Evolutionary conservation across 2,797 vertebrate species (phyloP), one percentile per base, ranked within the genome.

Genomic region (Pteronotus mesoamericanus): DNA sequence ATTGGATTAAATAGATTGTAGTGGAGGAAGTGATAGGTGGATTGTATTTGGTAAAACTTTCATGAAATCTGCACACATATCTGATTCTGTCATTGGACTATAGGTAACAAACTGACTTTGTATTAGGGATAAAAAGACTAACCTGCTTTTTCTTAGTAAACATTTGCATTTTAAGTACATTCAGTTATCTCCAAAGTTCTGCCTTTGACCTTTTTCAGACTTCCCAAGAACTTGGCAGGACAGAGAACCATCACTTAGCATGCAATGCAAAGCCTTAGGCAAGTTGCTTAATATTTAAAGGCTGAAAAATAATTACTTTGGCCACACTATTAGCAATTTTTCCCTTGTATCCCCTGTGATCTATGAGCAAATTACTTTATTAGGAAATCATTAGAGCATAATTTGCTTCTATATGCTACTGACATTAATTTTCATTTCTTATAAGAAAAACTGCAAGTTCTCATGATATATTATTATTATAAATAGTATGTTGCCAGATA

Each of bases 361-460:
- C 98, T 97, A 98, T 98, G 98, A 98, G 98, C 97, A 98, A 98
- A 99, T 98, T 98, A 98, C 97, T 98, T 98, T 98, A 98, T 98
- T 98, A 98, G 97, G 97, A 98, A 98, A 98, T 98, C 98, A 98
- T 98, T 98, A 98, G 97, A 98, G 95, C 92, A 97, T 98, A 98
- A 98, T 98, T 98, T 98, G 94, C 97, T 98, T 98, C 96, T 98
- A 95, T 98, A 96, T 96, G 96, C 80, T 97, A 96, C 85, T 97
- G 87, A 93, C 97, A 98, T 98, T 97, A 98, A 98, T 98, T 98
- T 98, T 98, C 83, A 98, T 98, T 98, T 98, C 93, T 98, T 90
- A 82, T 97, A 97, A 98, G 95, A 97, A 97, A 97, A 98, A 95
- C 89, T 96, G 78, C 72, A 97, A 86, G 85, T 95, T 97, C 96